phyloP scores from a whole-genome alignment of 2,113 vertebrate species.

The Lampris megalopsis region DNA sequence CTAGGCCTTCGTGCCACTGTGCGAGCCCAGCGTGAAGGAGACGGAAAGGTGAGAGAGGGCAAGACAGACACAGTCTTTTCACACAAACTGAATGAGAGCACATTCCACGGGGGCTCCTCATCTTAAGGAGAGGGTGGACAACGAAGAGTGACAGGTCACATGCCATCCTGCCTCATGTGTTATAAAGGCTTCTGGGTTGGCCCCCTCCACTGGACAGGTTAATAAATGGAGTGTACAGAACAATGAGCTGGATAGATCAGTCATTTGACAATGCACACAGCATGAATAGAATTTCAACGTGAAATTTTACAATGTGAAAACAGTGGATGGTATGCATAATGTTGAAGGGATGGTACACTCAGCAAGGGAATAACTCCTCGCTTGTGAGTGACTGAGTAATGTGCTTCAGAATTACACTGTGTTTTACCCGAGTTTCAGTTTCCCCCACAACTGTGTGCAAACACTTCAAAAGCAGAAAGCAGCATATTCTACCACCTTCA shows the following conservation, averaged over 20 bases:
- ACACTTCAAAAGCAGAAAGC: background rate
- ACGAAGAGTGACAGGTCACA: constrained; percentile 65
- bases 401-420: background rate
- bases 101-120: constrained; percentile 59
- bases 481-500: background rate
- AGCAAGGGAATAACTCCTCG: background rate
- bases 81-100: constrained; percentile 44
- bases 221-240: constrained; percentile 25
- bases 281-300: background rate
- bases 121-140: constrained; percentile 36
- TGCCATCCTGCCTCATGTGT: constrained; percentile 46
- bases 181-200: constrained; percentile 37
- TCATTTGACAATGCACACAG: constrained; percentile 2
- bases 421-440: background rate
- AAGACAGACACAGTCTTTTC: constrained; percentile 42
- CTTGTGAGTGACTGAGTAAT: background rate
- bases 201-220: constrained; percentile 44
- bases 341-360: background rate
- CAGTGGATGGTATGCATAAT: background rate
- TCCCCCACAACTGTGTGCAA: background rate
- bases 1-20: constrained; percentile 58
- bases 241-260: constrained; percentile 7
- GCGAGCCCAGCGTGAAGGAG: constrained; percentile 46
- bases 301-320: background rate
- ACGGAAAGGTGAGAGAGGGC: constrained; percentile 59